phyloP scores from a whole-genome alignment of 1,140 invertebrate species.

The Heliconius eleuchia region DNA sequence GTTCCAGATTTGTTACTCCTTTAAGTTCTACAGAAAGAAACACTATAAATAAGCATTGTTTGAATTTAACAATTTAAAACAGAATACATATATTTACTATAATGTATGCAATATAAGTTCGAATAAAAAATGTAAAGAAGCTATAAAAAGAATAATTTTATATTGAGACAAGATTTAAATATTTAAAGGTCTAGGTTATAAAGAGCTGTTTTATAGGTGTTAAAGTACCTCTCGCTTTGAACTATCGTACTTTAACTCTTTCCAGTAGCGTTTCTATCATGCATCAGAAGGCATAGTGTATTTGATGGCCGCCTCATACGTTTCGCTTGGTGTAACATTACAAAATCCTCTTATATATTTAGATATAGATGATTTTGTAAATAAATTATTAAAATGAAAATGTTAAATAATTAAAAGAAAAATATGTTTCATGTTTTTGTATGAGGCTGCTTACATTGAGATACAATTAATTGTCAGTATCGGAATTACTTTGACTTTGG shows the following conservation, averaged over 20 bases:
- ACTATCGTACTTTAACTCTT: constrained; percentile 6
- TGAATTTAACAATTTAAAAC: not conserved
- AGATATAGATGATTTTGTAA: too few relatives aligned
- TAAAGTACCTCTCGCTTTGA: constrained; percentile 21
- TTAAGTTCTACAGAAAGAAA: not conserved
- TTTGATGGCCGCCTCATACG: not conserved
- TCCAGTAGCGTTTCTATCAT: not conserved
- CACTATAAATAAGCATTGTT: not conserved
- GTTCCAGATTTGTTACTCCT: not conserved
- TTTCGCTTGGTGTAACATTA: not conserved
- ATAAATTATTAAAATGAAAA: too few relatives aligned
- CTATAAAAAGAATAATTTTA: not conserved
- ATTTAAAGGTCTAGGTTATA: constrained; percentile 3
- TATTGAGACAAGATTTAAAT: constrained; percentile 15
- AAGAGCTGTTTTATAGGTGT: constrained; percentile 1
- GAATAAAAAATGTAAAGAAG: too few relatives aligned
- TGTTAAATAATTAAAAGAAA: too few relatives aligned
- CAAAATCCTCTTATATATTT: not conserved
- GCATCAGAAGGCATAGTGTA: constrained; percentile 3
- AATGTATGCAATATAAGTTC: not conserved
- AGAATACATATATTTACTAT: not conserved
- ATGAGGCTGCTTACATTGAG: not conserved
- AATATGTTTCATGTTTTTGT: too few relatives aligned
- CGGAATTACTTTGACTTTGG: not conserved
- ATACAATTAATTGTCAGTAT: not conserved